Base-by-base conservation (phyloP, 2,113 vertebrate genomes). In the Platysteira castanea region DNA sequence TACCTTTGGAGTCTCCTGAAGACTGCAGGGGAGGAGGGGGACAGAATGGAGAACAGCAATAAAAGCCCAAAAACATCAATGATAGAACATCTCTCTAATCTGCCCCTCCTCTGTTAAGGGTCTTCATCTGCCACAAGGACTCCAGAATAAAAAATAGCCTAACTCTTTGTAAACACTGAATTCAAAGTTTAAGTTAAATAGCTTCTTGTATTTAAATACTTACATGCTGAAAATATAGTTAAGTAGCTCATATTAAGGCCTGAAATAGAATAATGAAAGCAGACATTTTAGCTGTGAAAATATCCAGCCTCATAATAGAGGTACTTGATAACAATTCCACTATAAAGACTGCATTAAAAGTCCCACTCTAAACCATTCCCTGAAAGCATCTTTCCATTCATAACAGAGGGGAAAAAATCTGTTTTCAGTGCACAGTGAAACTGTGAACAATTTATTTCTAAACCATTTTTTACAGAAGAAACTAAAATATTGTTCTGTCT, bases 181-280 rank as follows among this genome's bases (percentile, higher is more conserved):
- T 86, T 80, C 11, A 60, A 76, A 67, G 14, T 82, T 77, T 70
- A 92, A 87, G 60, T 46, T 30, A 56, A 60, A 76, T 15, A 5
- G 50, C 10, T 54, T 37, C 33, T 15, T 35, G 6, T 82, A 53
- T 86, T 94, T 56, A 81, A 74, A 69, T 64, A 70, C 1, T 47
- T 92, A 47, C 1, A 2, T 41, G 5, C 20, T 76, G 30, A 90
- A 89, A n/a, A 68, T 75, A 46, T 7, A 11, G 23, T 73, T 84
- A 82, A 90, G 9, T 39, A 37, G 42, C 10, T 41, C 20, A n/a
- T 57, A 54, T 57, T 89, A 83, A 92, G 44, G 6, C 11, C 42
- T 80, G 39, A 78, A 89, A 80, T 6, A 77, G 10, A 93, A 70
- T 85, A 85, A 93, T 57, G n/a, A 88, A 93, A 94, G 41, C 10